Evolutionary conservation across 1,140 invertebrate species (phyloP), one percentile per base, ranked within the genome.

Genomic region (Vanessa atalanta): DNA sequence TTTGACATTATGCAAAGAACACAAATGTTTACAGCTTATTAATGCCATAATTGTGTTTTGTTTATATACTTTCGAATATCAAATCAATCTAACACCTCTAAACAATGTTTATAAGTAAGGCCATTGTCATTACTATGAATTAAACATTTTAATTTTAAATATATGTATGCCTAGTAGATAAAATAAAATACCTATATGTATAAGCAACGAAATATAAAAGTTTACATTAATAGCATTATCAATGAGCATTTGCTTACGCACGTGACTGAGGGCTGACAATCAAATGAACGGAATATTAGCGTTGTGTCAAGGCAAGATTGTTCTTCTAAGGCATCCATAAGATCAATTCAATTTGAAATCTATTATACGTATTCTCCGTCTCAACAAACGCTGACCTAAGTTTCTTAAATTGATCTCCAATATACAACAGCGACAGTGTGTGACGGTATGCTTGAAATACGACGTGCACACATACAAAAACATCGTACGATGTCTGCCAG

Each of bases 401-500:
- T 65, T 83, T 82, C 79, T 83, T 85, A 87, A 89, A 91, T 91
- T 89, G 80, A 78, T 83, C 73, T 84, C 80, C 81, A 83, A 87
- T 86, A 83, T 82, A 81, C 78, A 81, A 78, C 82, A 76, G 75
- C 81, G 78, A 76, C 66, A 66, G 74, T 78, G 79, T 86, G 85
- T 88, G 84, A 84, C 76, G 75, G 76, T 64, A 81, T 50, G 23
- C 12, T 37, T 53, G 57, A 60, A 69, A 69, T 57, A 68, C 55
- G 53, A 64, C 74, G 82, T 85, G 65, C 89, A 90, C 86, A 89
- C 86, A 84, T 79, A 9, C 67, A 79, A 81, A 84, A 80, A 85
- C 70, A 91, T 93, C 90, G 82, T 93, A 93, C 85, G 90, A 93
- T 93, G 70, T 77, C 31, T 51, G 72, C 64, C 69, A 79, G 73